A percentile compares a stretch with the other conserved stretches of the same genome.
Conservation (phyloP, 2,888 invertebrate species). For the Ectobius pallidus region DNA sequence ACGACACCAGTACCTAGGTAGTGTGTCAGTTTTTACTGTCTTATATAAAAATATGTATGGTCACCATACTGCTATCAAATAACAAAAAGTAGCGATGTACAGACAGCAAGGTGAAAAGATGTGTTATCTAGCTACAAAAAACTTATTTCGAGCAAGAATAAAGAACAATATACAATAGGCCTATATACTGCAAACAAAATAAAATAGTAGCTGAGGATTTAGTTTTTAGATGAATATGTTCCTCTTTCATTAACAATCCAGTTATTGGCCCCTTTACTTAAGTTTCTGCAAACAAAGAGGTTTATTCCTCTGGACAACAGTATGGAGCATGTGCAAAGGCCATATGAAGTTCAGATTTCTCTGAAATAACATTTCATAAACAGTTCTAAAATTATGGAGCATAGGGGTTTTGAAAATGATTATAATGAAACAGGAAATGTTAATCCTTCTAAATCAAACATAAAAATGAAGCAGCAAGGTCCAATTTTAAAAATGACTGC, state of each 20-base stretch:
- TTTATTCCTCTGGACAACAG: background rate
- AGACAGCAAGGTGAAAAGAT: background rate
- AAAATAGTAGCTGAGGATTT: background rate
- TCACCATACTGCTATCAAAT: background rate
- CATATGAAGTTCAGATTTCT: background rate
- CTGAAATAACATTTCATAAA: background rate
- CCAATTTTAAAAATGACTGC: too few relatives aligned
- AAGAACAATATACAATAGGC: background rate
- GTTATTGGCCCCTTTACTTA: slow-evolving; percentile 9
- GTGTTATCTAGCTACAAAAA: background rate
- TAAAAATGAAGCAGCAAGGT: too few relatives aligned
- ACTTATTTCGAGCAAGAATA: background rate
- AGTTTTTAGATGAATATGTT: background rate
- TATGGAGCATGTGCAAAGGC: background rate
- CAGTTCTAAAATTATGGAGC: slow-evolving; percentile 1
- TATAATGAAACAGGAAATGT: too few relatives aligned
- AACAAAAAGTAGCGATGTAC: background rate
- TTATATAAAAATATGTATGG: slow-evolving; percentile 17
- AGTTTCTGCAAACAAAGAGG: background rate
- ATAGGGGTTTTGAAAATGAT: too few relatives aligned
- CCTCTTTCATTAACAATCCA: background rate
- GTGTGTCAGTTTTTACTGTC: background rate
- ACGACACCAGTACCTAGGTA: background rate
- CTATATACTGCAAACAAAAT: too few relatives aligned
- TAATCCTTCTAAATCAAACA: too few relatives aligned